Conservation (phyloP, 2,113 vertebrate species). For the Cyphomyrus plagiostoma region DNA sequence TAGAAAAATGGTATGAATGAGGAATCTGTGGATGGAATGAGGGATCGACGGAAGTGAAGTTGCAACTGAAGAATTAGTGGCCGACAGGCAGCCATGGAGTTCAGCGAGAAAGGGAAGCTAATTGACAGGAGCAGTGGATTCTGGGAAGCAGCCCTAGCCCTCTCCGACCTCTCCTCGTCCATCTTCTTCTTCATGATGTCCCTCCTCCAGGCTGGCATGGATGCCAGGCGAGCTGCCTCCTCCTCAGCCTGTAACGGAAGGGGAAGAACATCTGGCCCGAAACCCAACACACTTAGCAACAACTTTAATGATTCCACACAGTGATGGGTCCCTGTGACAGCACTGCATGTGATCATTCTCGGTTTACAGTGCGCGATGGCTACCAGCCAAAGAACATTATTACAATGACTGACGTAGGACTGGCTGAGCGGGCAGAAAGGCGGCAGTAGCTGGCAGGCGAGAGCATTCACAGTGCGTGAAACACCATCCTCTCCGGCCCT, state of each 20-base stretch:
- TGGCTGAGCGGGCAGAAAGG: neutral
- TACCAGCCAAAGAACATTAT: neutral
- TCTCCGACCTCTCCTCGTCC: constrained; percentile 85
- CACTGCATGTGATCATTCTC: neutral
- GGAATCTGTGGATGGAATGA: neutral
- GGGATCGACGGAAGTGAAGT: neutral
- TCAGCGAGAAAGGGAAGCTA: neutral
- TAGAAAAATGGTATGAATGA: neutral
- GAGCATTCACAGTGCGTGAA: neutral
- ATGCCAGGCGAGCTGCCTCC: constrained; percentile 77
- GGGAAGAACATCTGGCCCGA: neutral
- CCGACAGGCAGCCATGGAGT: neutral
- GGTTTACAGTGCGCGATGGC: neutral
- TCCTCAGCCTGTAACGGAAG: constrained; percentile 70
- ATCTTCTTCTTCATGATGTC: constrained; percentile 94
- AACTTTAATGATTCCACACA: neutral
- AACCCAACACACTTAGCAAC: neutral
- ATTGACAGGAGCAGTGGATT: neutral
- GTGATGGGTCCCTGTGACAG: neutral
- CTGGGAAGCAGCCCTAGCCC: neutral
- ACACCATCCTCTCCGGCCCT: constrained; percentile 34
- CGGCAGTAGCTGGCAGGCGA: neutral
- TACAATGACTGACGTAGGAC: neutral
- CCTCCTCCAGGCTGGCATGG: constrained; percentile 91
- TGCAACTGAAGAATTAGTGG: neutral